phyloP scores from a whole-genome alignment of 64 coral and sea anemone genomes.

The Pachyseris speciosa region DNA sequence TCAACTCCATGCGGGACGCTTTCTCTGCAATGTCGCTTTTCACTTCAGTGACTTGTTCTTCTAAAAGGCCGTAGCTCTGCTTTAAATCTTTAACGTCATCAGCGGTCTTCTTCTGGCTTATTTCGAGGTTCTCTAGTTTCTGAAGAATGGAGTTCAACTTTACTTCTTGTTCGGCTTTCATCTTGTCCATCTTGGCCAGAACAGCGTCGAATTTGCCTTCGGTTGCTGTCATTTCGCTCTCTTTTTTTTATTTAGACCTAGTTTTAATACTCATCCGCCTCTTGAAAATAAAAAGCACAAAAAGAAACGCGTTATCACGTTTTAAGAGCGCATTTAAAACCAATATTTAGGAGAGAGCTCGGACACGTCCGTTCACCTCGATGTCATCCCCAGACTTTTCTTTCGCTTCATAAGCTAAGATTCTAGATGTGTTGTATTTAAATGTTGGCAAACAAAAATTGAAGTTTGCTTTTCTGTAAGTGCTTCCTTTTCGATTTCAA shows the following conservation, averaged over 20 bases:
- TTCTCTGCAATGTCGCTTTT: neutral
- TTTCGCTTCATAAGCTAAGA: too few relatives aligned
- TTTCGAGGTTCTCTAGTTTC: conserved; percentile 9
- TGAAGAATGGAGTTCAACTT: conserved; percentile 6
- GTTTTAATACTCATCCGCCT: neutral
- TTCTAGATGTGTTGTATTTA: too few relatives aligned
- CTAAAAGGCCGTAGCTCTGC: neutral
- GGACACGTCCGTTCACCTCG: conserved; percentile 10
- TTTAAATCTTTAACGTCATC: neutral
- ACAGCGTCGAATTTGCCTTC: neutral
- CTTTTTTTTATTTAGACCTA: neutral
- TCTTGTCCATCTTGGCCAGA: conserved; percentile 4
- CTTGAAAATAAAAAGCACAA: neutral
- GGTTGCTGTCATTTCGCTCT: neutral
- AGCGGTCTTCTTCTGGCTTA: neutral
- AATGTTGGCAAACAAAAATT: too few relatives aligned
- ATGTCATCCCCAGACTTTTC: too few relatives aligned
- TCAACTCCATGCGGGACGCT: neutral
- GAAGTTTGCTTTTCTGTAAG: too few relatives aligned
- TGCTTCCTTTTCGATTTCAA: too few relatives aligned
- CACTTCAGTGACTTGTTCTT: neutral
- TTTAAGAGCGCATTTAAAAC: neutral
- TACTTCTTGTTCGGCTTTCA: neutral
- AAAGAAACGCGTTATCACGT: neutral
- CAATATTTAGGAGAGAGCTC: neutral